Evolutionary conservation across 2,113 vertebrate species (phyloP).

Genomic region (Chaetodon trifascialis): DNA sequence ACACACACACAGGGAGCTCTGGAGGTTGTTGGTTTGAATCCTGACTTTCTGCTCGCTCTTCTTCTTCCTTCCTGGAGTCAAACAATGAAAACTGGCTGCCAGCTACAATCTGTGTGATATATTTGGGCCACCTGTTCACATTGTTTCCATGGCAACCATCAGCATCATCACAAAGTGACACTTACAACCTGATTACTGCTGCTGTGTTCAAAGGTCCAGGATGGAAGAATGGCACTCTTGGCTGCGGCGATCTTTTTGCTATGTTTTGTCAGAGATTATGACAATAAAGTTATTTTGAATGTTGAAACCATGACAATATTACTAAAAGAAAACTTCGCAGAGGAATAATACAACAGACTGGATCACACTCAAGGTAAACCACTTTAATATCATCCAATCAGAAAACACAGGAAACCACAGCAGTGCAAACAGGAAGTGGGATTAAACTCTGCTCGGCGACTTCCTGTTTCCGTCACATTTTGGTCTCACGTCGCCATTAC

Average conservation of each 20-base stretch:
- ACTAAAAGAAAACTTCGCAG: no score
- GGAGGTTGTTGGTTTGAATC: conserved; percentile 50
- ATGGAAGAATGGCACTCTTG: no score
- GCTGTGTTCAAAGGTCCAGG: no score
- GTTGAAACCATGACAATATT: no score
- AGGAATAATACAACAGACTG: conserved; percentile 10
- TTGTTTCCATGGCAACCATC: conserved; percentile 20
- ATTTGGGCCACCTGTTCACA: conserved; percentile 12
- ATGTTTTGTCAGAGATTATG: no score
- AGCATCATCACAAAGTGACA: not conserved
- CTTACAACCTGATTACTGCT: no score
- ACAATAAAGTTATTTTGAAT: no score
- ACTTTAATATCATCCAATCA: conserved; percentile 72
- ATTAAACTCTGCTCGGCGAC: conserved; percentile 22
- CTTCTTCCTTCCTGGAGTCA: not conserved
- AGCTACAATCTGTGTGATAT: conserved; percentile 6
- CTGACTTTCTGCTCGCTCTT: not conserved
- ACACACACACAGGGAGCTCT: not conserved
- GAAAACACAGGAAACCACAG: conserved; percentile 71
- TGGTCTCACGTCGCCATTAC: conserved; percentile 35
- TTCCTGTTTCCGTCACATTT: conserved; percentile 50
- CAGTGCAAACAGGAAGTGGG: conserved; percentile 69
- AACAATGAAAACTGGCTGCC: conserved; percentile 5
- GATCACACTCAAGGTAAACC: conserved; percentile 47
- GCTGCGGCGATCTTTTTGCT: no score